Conservation (phyloP, 2,113 vertebrate species). For the Odobenus rosmarus region DNA sequence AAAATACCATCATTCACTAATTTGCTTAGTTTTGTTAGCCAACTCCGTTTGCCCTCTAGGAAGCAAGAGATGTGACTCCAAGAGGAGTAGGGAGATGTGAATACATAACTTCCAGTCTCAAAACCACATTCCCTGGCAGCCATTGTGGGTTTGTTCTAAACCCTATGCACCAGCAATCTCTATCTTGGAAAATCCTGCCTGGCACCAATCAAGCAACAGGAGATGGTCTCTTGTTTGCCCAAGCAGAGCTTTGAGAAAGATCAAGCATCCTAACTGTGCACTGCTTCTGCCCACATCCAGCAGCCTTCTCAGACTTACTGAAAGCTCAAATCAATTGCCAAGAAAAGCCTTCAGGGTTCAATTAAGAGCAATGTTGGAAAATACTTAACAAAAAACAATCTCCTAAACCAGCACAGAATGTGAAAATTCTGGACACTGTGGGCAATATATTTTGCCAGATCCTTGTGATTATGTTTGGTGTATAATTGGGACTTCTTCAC, state of each 20-base stretch:
- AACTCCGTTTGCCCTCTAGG: conserved; percentile 34
- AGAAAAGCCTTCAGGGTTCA: conserved; percentile 74
- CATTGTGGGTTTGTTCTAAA: conserved; percentile 54
- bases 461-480: conserved; percentile 66
- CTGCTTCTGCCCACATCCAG: conserved; percentile 39
- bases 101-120: conserved; percentile 10
- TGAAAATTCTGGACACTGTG: conserved; percentile 61
- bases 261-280: background rate
- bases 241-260: conserved; percentile 47
- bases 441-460: conserved; percentile 47
- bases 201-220: conserved; percentile 52
- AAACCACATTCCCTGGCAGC: conserved; percentile 64
- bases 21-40: conserved; percentile 47
- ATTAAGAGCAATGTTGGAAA: conserved; percentile 74
- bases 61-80: conserved; percentile 44
- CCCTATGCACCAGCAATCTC: conserved; percentile 25
- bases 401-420: conserved; percentile 55
- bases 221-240: conserved; percentile 57
- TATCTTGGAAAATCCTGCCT: conserved; percentile 63
- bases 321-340: conserved; percentile 62
- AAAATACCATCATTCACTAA: conserved; percentile 41
- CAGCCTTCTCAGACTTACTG: conserved; percentile 42
- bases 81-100: conserved; percentile 54
- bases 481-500: conserved; percentile 59
- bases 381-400: conserved; percentile 67